A percentile compares a stretch with the other conserved stretches of the same genome.
These are phyloP conservation scores for Enteromius thamalakanensis DNA, from an alignment of 2,797 vertebrate species.

Conservation along the genomic window DNA sequence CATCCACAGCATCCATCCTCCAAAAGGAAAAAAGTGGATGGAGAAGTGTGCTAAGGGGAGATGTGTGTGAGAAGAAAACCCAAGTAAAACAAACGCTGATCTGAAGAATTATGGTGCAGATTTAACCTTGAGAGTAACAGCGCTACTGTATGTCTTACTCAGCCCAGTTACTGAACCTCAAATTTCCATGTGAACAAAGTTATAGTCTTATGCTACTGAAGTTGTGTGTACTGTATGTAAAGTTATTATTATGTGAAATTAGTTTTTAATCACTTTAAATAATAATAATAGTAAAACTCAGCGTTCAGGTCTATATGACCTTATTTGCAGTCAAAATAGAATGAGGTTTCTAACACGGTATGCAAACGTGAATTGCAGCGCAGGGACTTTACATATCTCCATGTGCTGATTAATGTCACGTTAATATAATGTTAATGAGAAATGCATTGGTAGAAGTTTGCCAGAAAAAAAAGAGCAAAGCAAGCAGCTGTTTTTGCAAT, in stretches of 20 bases:
- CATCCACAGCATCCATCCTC: constrained; percentile 27
- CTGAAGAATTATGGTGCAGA: constrained; percentile 57
- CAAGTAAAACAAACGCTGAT: constrained; percentile 57
- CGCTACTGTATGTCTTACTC: constrained; percentile 63
- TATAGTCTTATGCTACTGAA: constrained; percentile 45
- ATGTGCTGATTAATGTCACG: not conserved
- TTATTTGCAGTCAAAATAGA: not conserved
- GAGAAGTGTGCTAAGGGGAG: constrained; percentile 53
- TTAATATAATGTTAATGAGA: not conserved
- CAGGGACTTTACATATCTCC: not conserved
- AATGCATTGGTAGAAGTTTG: not conserved
- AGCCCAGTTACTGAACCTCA: constrained; percentile 46
- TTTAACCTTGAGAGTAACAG: constrained; percentile 51
- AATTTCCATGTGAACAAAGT: constrained; percentile 60
- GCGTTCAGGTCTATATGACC: too few species aligned
- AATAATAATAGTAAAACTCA: too few species aligned
- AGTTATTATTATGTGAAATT: not conserved
- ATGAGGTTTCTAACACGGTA: not conserved
- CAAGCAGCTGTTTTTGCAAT: not conserved
- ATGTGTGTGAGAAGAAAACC: constrained; percentile 46
- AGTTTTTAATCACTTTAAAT: not conserved
- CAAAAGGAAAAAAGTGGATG: constrained; percentile 44
- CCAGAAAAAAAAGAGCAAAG: not conserved
- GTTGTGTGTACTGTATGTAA: constrained; percentile 7
- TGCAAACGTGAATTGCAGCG: not conserved